Conservation (phyloP, 1,140 invertebrate genomes). For the Heliconius congener region DNA sequence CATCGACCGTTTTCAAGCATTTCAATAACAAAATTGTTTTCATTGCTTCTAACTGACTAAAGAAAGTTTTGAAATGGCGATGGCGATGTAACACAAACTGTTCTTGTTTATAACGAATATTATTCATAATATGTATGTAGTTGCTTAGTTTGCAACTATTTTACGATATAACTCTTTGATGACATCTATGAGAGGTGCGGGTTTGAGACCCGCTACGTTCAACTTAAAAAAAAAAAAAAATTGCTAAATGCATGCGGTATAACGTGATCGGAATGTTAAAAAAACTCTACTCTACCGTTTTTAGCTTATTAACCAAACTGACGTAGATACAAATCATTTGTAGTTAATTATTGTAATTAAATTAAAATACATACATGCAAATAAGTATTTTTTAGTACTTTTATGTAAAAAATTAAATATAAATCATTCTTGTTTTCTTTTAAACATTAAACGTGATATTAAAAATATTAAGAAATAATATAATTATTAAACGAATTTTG, state of each 20-base stretch:
- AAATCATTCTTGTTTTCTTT: not conserved
- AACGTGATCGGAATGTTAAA: too few species aligned
- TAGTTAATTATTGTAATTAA: not conserved
- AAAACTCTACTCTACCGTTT: too few species aligned
- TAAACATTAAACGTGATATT: too few species aligned
- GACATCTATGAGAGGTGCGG: too few species aligned
- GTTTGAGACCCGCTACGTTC: too few species aligned
- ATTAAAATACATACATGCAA: not conserved
- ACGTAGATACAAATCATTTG: not conserved
- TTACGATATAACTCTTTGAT: too few species aligned
- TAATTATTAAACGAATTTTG: not conserved
- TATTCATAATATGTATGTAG: not conserved
- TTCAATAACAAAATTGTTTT: slow-evolving; percentile 13
- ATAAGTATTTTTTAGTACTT: not conserved
- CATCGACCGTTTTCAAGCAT: slow-evolving; percentile 2
- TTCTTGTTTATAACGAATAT: not conserved
- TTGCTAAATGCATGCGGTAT: too few species aligned
- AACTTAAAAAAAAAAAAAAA: too few species aligned
- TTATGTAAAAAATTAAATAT: not conserved
- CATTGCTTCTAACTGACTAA: not conserved
- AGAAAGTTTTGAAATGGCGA: slow-evolving; percentile 1
- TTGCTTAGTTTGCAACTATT: too few species aligned
- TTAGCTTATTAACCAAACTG: not conserved
- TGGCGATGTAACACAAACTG: not conserved
- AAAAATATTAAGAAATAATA: too few species aligned